Conservation (phyloP, 37 sponge, comb jelly and placozoan species). For the Chondrilla cf. caribensis region DNA sequence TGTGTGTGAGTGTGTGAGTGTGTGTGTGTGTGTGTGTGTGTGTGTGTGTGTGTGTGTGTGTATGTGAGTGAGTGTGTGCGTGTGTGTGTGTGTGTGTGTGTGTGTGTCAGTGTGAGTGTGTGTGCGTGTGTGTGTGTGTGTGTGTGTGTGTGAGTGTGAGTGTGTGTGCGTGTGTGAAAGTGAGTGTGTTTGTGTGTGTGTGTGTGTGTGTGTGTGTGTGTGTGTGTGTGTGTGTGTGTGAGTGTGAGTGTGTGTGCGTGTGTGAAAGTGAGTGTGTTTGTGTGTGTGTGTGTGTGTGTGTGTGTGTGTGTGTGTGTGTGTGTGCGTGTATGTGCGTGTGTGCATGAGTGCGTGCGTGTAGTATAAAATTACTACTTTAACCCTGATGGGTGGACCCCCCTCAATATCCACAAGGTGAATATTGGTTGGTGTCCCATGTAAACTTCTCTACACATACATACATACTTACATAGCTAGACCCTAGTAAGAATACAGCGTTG, state of each 20-base stretch:
- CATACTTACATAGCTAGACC: no score
- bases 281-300: constrained; percentile 3
- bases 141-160: constrained; percentile 16
- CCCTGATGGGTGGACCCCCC: no score
- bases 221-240: neutral
- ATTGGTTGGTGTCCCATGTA: no score
- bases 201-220: no score
- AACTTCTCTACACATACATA: no score
- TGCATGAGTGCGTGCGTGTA: no score
- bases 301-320: neutral
- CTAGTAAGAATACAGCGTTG: no score
- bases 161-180: neutral
- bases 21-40: constrained; percentile 6
- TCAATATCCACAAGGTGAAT: no score
- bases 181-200: no score
- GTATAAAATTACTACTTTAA: no score
- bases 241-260: constrained; percentile 5
- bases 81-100: neutral
- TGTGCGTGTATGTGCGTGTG: no score
- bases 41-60: constrained; percentile 17
- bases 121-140: constrained; percentile 12
- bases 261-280: neutral
- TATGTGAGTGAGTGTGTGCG: neutral
- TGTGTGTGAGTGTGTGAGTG: constrained; percentile 11
- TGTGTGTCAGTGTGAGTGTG: neutral